A percentile compares a stretch with the other conserved stretches of the same genome.
Evolutionary conservation across 2,797 vertebrate genomes (phyloP).

Genomic region (Echeneis naucrates): DNA sequence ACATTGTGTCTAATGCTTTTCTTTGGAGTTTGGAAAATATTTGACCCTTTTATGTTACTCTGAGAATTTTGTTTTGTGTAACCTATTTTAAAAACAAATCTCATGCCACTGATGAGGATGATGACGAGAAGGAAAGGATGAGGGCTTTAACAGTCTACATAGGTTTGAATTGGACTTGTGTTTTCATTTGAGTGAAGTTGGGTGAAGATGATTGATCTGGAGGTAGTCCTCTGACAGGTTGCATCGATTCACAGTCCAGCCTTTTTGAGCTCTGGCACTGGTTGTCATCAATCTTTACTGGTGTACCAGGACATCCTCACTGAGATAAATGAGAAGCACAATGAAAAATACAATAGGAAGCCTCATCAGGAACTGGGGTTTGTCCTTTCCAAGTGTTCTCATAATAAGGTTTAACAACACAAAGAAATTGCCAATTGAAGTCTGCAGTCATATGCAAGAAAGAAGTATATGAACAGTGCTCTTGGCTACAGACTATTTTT

Average conservation of each 20-base stretch:
- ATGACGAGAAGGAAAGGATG: slow-evolving; percentile 20
- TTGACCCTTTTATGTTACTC: background rate
- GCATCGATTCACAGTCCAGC: slow-evolving; percentile 45
- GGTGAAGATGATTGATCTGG: slow-evolving; percentile 39
- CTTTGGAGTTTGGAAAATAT: background rate
- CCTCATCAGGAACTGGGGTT: slow-evolving; percentile 43
- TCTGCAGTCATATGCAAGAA: slow-evolving; percentile 48
- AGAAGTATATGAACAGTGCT: slow-evolving; percentile 37
- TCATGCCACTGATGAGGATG: background rate
- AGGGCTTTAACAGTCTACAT: slow-evolving; percentile 37
- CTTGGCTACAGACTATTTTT: slow-evolving; percentile 30
- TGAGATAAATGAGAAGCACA: slow-evolving; percentile 55
- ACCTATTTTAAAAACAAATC: slow-evolving; percentile 22
- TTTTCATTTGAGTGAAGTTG: slow-evolving; percentile 27
- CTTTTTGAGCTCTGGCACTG: slow-evolving; percentile 37
- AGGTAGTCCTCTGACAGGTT: slow-evolving; percentile 9
- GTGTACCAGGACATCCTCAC: slow-evolving; percentile 30
- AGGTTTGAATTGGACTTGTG: slow-evolving; percentile 13
- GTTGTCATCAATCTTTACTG: slow-evolving; percentile 48
- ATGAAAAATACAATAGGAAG: slow-evolving; percentile 53
- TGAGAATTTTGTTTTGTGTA: slow-evolving; percentile 4
- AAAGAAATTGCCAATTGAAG: slow-evolving; percentile 62
- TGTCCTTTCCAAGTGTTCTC: slow-evolving; percentile 50
- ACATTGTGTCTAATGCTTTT: background rate
- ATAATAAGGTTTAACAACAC: slow-evolving; percentile 58